Evolutionary conservation across 2,797 vertebrate species (phyloP).

Genomic region (Typhlichthys subterraneus): DNA sequence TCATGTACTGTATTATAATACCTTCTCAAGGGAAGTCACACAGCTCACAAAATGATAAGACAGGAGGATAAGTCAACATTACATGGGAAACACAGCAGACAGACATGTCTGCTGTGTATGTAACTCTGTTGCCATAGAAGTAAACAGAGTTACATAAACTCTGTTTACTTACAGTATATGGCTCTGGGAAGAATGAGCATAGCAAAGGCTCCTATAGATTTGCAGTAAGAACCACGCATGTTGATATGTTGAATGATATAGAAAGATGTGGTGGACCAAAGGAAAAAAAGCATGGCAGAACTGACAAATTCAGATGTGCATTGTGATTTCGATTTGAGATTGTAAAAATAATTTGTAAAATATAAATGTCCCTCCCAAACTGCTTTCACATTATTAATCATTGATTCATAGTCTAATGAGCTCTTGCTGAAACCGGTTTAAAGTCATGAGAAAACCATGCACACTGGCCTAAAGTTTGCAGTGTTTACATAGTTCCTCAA

Average conservation of each 20-base stretch:
- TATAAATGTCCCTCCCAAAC: not conserved
- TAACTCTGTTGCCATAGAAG: too few species aligned
- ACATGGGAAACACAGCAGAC: conserved; percentile 74
- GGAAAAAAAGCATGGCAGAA: conserved; percentile 48
- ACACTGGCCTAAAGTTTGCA: not conserved
- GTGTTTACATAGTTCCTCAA: not conserved
- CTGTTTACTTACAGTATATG: not conserved
- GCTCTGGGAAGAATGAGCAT: conserved; percentile 76
- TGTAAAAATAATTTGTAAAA: conserved; percentile 16
- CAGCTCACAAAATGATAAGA: conserved; percentile 70
- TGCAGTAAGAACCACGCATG: conserved; percentile 91
- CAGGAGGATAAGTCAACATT: conserved; percentile 76
- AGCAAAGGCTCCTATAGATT: conserved; percentile 94
- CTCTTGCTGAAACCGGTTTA: not conserved
- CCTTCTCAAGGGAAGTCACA: conserved; percentile 68
- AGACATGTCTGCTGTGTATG: too few species aligned
- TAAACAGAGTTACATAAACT: too few species aligned
- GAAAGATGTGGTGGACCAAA: conserved; percentile 74
- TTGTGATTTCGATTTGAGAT: conserved; percentile 38
- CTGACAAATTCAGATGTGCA: conserved; percentile 32
- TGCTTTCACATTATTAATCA: too few species aligned
- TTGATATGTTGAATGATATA: conserved; percentile 83
- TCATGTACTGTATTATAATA: conserved; percentile 65
- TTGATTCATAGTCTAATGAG: too few species aligned
- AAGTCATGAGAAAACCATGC: not conserved